Conservation (phyloP, 1,140 invertebrate genomes). For the Leptinotarsa lineolata region DNA sequence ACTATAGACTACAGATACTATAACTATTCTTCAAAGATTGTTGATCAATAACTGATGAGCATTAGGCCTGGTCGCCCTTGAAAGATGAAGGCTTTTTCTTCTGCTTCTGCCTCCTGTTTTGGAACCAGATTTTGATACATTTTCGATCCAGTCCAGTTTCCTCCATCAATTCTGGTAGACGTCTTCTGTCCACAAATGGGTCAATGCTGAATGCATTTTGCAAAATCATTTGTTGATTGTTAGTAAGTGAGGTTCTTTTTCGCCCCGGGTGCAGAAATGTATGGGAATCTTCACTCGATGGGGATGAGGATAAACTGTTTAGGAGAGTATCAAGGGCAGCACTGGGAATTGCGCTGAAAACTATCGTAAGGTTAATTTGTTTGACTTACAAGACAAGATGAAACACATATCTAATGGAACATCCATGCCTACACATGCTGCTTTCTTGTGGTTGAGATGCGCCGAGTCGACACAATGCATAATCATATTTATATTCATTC, state of each 20-base stretch:
- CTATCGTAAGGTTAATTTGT: not conserved
- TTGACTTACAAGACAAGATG: no score
- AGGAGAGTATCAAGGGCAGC: not conserved
- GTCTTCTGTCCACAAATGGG: not conserved
- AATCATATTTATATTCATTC: no score
- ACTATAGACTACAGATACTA: no score
- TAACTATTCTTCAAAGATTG: no score
- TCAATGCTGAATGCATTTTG: not conserved
- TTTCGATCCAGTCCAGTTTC: conserved; percentile 5
- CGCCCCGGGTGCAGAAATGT: not conserved
- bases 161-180: not conserved
- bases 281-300: not conserved
- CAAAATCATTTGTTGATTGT: not conserved
- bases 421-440: no score
- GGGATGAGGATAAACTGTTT: not conserved
- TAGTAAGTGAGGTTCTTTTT: not conserved
- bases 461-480: no score
- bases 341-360: conserved; percentile 3
- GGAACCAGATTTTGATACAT: conserved; percentile 3
- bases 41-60: no score
- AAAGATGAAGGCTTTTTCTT: not conserved
- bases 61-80: no score
- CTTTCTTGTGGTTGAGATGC: no score
- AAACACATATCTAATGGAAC: no score
- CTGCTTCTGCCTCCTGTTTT: conserved; percentile 5